These are phyloP conservation scores for Melolontha melolontha DNA, from an alignment of 2,888 invertebrate species.

Conservation along the genomic window DNA sequence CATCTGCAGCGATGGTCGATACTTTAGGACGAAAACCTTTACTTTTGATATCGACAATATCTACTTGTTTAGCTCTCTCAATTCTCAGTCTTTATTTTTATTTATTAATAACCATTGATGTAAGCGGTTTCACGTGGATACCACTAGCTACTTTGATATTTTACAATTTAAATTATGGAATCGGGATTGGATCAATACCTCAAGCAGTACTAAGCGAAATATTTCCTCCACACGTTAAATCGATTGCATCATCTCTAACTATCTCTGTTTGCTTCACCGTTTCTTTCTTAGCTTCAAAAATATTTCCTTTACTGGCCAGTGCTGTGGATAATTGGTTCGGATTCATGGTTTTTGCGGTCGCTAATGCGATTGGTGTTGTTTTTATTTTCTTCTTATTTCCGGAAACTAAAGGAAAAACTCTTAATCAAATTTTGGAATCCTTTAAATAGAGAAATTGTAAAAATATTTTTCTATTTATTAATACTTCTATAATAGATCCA, in stretches of 20 bases:
- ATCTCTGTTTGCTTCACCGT: slow-evolving; percentile 81
- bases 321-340: slow-evolving; percentile 73
- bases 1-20: slow-evolving; percentile 84
- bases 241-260: slow-evolving; percentile 78
- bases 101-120: slow-evolving; percentile 67
- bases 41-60: slow-evolving; percentile 75
- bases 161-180: slow-evolving; percentile 80
- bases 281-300: slow-evolving; percentile 80
- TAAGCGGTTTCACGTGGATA: slow-evolving; percentile 69
- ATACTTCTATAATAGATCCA: too few species aligned
- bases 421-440: slow-evolving; percentile 8
- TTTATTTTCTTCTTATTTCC: slow-evolving; percentile 68
- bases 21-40: slow-evolving; percentile 78
- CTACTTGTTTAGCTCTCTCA: slow-evolving; percentile 75
- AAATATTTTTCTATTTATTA: too few species aligned
- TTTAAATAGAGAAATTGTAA: not conserved
- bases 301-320: slow-evolving; percentile 70
- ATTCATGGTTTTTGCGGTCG: slow-evolving; percentile 78
- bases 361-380: slow-evolving; percentile 72
- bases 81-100: slow-evolving; percentile 71
- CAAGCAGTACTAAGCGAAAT: slow-evolving; percentile 86
- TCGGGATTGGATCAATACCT: slow-evolving; percentile 80
- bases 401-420: slow-evolving; percentile 42
- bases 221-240: slow-evolving; percentile 81
- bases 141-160: slow-evolving; percentile 78